phyloP scores from a whole-genome alignment of 1,140 invertebrate genomes.

The Pomacea maculata region DNA sequence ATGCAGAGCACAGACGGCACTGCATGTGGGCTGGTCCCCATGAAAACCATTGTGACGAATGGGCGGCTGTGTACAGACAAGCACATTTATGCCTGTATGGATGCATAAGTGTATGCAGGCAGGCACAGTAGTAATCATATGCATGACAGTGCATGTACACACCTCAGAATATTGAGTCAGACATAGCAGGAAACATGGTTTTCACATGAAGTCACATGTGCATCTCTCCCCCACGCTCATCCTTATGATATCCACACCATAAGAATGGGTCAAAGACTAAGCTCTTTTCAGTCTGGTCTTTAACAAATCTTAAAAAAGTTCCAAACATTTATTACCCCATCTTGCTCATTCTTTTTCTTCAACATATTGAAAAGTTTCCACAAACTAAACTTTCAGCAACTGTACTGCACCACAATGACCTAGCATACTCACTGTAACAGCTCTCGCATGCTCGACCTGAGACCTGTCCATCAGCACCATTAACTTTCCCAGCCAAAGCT shows the following conservation, averaged over 20 bases:
- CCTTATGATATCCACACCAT: no score
- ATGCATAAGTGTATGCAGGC: not conserved
- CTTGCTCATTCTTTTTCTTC: no score
- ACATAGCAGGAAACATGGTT: no score
- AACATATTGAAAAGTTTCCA: no score
- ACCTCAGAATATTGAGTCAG: no score
- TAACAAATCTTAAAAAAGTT: no score
- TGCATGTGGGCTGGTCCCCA: conserved; percentile 86
- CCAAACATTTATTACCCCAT: no score
- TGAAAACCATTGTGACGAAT: conserved; percentile 91
- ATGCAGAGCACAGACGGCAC: conserved; percentile 89
- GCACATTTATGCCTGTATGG: not conserved
- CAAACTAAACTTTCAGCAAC: no score
- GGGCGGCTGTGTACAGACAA: conserved; percentile 65
- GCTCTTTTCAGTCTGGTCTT: no score
- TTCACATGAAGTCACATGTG: no score
- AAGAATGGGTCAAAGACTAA: no score
- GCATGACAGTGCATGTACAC: not conserved
- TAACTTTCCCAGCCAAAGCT: conserved; percentile 59
- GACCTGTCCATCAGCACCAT: conserved; percentile 58
- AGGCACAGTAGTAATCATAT: not conserved
- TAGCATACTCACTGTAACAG: conserved; percentile 73
- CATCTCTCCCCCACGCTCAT: conserved; percentile 1
- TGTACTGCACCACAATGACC: no score
- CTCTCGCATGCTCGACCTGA: conserved; percentile 71